Evolutionary conservation across 2,113 vertebrate genomes (phyloP).

Genomic region (Gracilinanus agilis): DNA sequence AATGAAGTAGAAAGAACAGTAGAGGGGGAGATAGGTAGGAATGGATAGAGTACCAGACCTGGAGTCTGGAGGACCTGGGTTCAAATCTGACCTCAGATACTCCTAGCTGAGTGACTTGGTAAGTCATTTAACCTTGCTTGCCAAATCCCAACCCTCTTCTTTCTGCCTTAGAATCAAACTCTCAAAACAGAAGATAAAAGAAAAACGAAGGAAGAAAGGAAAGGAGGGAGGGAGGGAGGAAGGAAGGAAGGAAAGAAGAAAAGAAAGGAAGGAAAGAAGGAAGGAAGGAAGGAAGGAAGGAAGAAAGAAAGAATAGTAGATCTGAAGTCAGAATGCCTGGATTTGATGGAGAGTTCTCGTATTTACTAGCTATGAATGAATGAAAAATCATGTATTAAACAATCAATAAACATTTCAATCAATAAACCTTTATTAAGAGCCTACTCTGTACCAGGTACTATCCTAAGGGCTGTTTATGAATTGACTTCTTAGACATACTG

Average conservation of each 20-base stretch:
- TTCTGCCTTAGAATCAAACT: too few relatives aligned
- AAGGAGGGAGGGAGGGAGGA: background rate
- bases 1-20: too few relatives aligned
- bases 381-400: background rate
- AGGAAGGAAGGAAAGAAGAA: background rate
- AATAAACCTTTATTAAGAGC: background rate
- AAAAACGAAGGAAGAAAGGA: too few relatives aligned
- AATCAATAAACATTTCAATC: background rate
- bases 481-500: background rate
- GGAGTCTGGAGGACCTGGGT: background rate
- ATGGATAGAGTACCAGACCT: background rate
- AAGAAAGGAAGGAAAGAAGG: background rate
- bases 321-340: background rate
- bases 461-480: background rate
- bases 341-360: background rate
- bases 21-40: background rate
- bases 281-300: background rate
- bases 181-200: too few relatives aligned
- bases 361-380: background rate
- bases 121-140: background rate
- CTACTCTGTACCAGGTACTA: too few relatives aligned
- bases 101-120: background rate
- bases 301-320: background rate
- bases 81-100: too few relatives aligned
- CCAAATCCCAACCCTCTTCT: too few relatives aligned